Evolutionary conservation across 2,888 invertebrate genomes (phyloP).

Genomic region (Drosophila fungiperda): DNA sequence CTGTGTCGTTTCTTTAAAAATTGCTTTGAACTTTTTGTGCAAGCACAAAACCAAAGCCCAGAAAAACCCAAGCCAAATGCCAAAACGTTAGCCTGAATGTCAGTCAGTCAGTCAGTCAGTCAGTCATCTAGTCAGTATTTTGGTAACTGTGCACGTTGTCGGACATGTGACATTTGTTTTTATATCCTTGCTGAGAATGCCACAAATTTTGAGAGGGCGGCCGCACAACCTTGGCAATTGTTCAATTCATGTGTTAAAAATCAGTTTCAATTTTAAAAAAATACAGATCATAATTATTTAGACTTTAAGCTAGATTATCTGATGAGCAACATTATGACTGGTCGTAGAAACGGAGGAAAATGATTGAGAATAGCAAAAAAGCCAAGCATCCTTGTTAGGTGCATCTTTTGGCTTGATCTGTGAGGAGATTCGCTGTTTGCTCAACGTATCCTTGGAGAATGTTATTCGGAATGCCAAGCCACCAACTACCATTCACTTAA

Average conservation of each 20-base stretch:
- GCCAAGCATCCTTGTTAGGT: conserved; percentile 91
- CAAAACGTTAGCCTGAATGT: conserved; percentile 30
- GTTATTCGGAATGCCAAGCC: conserved; percentile 91
- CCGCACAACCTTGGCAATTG: neutral
- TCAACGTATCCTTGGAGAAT: conserved; percentile 92
- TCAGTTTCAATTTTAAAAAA: no score
- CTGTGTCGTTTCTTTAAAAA: conserved; percentile 61
- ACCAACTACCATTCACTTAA: neutral
- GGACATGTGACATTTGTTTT: conserved; percentile 4
- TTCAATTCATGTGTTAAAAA: neutral
- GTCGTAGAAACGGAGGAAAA: conserved; percentile 92
- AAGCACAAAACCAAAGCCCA: conserved; percentile 30
- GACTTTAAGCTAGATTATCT: conserved; percentile 1
- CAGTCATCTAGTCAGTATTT: conserved; percentile 7
- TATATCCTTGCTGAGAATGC: neutral
- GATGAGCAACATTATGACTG: conserved; percentile 87
- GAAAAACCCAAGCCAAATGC: conserved; percentile 42
- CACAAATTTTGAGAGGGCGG: neutral
- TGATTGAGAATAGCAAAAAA: conserved; percentile 92
- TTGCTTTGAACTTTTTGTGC: conserved; percentile 64
- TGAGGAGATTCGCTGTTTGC: conserved; percentile 91
- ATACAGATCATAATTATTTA: neutral
- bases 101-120: neutral
- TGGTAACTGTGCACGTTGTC: conserved; percentile 33
- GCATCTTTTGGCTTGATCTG: conserved; percentile 92